Conservation (phyloP, 2,797 vertebrate genomes). For the Adrianichthys oophorus region DNA sequence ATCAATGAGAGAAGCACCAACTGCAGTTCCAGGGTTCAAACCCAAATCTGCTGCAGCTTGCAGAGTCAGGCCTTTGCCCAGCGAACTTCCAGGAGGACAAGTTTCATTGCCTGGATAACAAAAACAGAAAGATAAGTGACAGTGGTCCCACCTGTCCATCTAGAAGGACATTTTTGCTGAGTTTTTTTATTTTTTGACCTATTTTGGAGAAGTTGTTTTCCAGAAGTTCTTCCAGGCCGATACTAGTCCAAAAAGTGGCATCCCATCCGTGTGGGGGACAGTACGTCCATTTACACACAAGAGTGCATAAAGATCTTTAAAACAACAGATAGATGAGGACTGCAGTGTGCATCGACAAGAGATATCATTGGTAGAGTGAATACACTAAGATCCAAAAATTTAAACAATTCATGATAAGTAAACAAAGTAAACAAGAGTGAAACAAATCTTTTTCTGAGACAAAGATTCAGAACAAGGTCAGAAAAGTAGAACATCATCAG, state of each 20-base stretch:
- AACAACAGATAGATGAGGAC: background rate
- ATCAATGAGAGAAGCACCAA: constrained; percentile 92
- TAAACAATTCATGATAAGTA: no score
- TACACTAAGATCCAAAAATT: no score
- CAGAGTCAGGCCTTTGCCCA: constrained; percentile 84
- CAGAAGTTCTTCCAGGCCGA: constrained; percentile 87
- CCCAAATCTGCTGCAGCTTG: constrained; percentile 85
- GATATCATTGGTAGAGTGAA: background rate
- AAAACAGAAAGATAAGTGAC: background rate
- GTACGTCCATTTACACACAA: constrained; percentile 97
- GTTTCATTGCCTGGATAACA: constrained; percentile 80
- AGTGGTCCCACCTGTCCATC: background rate
- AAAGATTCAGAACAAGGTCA: no score
- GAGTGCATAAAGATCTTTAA: constrained; percentile 89
- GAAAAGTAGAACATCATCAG: no score
- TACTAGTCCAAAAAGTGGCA: constrained; percentile 85
- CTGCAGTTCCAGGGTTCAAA: constrained; percentile 83
- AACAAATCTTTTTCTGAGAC: no score
- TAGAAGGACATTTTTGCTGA: background rate
- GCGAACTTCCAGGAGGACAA: constrained; percentile 83
- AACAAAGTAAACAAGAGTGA: no score
- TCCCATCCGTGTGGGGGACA: constrained; percentile 88
- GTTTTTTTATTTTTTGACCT: constrained; percentile 44
- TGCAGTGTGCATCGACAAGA: background rate
- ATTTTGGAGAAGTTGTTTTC: constrained; percentile 89